These are phyloP conservation scores for Crypturellus undulatus DNA, from an alignment of 2,113 vertebrate genomes.

Conservation along the genomic window DNA sequence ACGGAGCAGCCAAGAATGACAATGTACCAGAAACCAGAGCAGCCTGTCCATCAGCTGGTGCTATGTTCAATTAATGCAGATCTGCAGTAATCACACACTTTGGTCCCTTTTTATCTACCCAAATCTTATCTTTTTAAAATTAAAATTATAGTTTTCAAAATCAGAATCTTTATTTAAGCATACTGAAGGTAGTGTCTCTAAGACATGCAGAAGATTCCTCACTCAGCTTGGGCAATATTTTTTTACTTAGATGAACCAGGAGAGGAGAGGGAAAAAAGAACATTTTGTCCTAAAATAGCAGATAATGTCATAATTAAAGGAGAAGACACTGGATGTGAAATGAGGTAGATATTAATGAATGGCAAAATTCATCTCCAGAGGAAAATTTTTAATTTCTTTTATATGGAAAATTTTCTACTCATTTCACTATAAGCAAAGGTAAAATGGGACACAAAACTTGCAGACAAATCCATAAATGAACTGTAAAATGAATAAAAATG, in stretches of 20 bases:
- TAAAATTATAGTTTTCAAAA: not conserved
- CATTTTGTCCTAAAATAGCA: not conserved
- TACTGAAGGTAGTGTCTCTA: not conserved
- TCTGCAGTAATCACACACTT: not conserved
- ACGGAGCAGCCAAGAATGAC: not conserved
- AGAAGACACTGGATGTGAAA: not conserved
- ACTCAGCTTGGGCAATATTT: not conserved
- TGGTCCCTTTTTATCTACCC: not conserved
- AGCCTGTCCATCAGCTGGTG: rapidly evolving
- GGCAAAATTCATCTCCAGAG: not conserved
- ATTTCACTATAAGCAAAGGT: not conserved
- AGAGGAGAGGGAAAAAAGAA: not conserved
- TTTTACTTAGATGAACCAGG: not conserved
- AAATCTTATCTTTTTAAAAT: not conserved
- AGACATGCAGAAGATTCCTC: not conserved
- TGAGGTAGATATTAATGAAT: not conserved
- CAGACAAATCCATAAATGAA: not conserved
- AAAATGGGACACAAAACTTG: not conserved
- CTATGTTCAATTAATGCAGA: not conserved
- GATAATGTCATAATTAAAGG: not conserved
- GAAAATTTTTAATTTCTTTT: not conserved
- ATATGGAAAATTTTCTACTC: not conserved
- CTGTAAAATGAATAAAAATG: not conserved
- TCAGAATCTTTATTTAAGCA: not conserved
- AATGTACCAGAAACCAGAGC: not conserved